Evolutionary conservation across 2,888 invertebrate species (phyloP).

Genomic region (Cremastobaeus sp.): DNA sequence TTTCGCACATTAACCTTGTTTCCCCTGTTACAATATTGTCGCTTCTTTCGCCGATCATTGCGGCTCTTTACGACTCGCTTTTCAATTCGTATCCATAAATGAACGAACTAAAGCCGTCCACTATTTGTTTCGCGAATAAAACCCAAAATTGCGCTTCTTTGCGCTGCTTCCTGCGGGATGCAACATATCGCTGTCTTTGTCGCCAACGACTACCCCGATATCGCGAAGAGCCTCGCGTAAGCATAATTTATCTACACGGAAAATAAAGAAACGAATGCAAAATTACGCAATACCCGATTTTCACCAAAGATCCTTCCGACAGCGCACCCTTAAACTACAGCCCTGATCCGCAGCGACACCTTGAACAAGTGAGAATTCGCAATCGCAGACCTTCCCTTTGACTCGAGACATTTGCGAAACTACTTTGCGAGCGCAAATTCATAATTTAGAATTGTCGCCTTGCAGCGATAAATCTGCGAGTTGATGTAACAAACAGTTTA

Average conservation of each 20-base stretch:
- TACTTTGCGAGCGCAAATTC: slow-evolving; percentile 4
- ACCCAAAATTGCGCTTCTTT: slow-evolving; percentile 6
- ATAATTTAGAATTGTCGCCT: slow-evolving; percentile 17
- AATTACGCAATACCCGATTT: too few species aligned
- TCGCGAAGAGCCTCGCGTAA: neutral
- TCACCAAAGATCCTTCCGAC: neutral
- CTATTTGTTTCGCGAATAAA: slow-evolving; percentile 20
- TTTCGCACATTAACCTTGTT: slow-evolving; percentile 38
- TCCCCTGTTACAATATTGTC: slow-evolving; percentile 35
- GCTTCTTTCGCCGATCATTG: slow-evolving; percentile 27
- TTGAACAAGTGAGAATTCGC: slow-evolving; percentile 4
- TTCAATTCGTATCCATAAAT: slow-evolving; percentile 34
- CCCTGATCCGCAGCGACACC: too few species aligned
- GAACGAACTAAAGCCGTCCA: slow-evolving; percentile 7
- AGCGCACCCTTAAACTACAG: too few species aligned
- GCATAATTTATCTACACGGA: too few species aligned
- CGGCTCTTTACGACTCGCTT: slow-evolving; percentile 20
- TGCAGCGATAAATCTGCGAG: neutral
- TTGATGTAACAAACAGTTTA: neutral
- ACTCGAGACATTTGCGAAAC: neutral
- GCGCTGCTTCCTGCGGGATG: neutral
- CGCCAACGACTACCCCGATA: neutral
- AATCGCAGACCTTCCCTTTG: neutral
- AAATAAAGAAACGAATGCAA: too few species aligned
- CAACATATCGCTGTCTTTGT: neutral